phyloP scores from a whole-genome alignment of 2,797 vertebrate genomes.

The Esox masquinongy region DNA sequence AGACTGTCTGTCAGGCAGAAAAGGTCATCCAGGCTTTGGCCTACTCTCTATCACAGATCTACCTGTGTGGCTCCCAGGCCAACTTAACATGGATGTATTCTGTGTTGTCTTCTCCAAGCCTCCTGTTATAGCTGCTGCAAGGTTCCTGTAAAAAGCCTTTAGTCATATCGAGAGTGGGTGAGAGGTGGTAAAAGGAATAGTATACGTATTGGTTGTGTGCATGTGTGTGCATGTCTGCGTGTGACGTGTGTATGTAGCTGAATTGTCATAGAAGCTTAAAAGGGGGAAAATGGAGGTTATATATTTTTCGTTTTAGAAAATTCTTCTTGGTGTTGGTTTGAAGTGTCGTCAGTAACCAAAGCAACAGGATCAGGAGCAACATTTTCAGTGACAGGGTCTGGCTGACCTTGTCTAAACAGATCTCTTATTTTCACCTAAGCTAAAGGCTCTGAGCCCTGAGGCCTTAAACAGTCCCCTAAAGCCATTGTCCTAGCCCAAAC shows the following conservation, averaged over 20 bases:
- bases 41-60: constrained; percentile 64
- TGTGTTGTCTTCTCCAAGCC: constrained; percentile 43
- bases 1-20: constrained; percentile 58
- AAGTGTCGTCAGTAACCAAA: constrained; percentile 55
- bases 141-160: not conserved
- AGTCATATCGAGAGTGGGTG: constrained; percentile 1
- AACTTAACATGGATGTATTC: constrained; percentile 60
- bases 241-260: constrained; percentile 18
- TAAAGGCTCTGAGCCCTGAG: constrained; percentile 19
- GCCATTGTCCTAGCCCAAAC: constrained; percentile 45
- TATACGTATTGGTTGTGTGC: not conserved
- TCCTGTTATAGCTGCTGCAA: constrained; percentile 39
- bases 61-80: constrained; percentile 53
- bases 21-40: constrained; percentile 65
- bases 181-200: not conserved
- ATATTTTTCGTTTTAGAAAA: constrained; percentile 67
- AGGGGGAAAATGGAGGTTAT: constrained; percentile 33
- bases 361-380: constrained; percentile 59
- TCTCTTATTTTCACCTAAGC: constrained; percentile 54
- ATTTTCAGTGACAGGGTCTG: constrained; percentile 73
- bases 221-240: not conserved
- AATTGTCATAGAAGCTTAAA: constrained; percentile 29
- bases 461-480: constrained; percentile 26
- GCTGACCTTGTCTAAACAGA: constrained; percentile 71
- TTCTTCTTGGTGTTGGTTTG: constrained; percentile 57